Evolutionary conservation across 64 coral and sea anemone species (phyloP), one percentile per base, ranked within the genome.

Genomic region (Montipora efflorescens): DNA sequence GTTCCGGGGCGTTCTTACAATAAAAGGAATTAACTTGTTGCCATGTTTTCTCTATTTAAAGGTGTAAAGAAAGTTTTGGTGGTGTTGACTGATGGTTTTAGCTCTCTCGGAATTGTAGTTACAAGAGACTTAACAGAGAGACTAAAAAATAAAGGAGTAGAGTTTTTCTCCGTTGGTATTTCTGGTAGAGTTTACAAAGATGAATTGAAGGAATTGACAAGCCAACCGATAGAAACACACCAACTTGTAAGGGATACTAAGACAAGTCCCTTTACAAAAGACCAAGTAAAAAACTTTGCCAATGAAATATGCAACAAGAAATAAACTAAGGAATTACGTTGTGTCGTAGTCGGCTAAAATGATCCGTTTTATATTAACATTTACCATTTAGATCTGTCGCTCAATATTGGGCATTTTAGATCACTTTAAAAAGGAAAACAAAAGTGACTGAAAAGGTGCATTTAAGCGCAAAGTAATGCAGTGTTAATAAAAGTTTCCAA

Each of bases 51-150:
- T 15, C 47, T 51, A 8, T 57, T 79, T 15, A 36, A 25, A 91
- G 90, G 74, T 82, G 90, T 91, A 22, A 91, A 91, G 64, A 91
- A 71, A 25, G 48, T 57, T 20, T 9, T 91, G 11, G 90, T 91
- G 12, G 47, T 74, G 2, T 51, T 91, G 8, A 91, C 90, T 36
- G 90, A 91, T 16, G 79, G 90, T 4, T 48, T 74, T 1, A 82
- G 47, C 10, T 47, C 90, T n/a, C 6, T 15, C 4, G 90, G 90
- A 57, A 14, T 53, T 8, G 79, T 75, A 23, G 7, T 83, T 2
- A 70, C 45, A 47, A 15, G 58, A 53, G 73, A 82, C 48, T 75
- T 74, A 19, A 19, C 79, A 22, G 11, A 75, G 36, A 48, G 59
- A 3, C 8, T 91, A 12, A 91, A 91, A 53, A 51, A 19, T n/a